Percentiles rank a stretch among this genome's conserved stretches.
These are phyloP conservation scores for Ceyx melanurus DNA, from an alignment of 2,113 vertebrate species.

Conservation along the genomic window DNA sequence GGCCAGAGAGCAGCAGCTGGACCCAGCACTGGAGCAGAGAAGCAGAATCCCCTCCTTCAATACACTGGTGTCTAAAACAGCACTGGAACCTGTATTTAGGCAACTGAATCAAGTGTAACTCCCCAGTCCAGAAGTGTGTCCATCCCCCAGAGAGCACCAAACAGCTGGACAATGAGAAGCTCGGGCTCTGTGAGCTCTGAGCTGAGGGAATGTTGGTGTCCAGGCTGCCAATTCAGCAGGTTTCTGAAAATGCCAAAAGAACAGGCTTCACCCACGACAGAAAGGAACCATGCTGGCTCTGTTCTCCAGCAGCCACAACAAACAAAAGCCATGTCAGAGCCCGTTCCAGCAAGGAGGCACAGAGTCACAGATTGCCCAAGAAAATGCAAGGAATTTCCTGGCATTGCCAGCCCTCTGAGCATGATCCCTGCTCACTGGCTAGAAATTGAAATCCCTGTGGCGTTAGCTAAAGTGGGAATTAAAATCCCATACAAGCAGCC, in stretches of 20 bases:
- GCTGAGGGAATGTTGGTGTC: background rate
- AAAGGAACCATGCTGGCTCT: background rate
- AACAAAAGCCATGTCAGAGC: constrained; percentile 13
- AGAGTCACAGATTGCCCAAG: background rate
- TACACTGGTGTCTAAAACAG: background rate
- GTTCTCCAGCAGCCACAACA: constrained; percentile 17
- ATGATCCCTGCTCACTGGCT: background rate
- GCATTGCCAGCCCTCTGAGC: background rate
- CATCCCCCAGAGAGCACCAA: background rate
- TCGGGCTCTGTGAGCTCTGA: background rate
- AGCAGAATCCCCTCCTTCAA: background rate
- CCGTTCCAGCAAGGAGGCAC: constrained; percentile 4
- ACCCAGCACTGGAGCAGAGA: background rate
- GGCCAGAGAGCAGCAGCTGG: background rate
- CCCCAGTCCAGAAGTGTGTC: background rate
- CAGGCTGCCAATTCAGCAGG: background rate
- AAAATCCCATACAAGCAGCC: background rate
- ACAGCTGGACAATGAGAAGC: background rate
- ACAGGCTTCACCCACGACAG: background rate
- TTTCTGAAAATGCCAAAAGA: background rate
- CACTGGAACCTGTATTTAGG: background rate
- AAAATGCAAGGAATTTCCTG: constrained; percentile 64
- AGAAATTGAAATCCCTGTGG: background rate
- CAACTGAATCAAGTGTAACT: background rate
- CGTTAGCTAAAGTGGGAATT: background rate